Base-by-base conservation (phyloP, 1,140 invertebrate species). In the Cyclina sinensis region DNA sequence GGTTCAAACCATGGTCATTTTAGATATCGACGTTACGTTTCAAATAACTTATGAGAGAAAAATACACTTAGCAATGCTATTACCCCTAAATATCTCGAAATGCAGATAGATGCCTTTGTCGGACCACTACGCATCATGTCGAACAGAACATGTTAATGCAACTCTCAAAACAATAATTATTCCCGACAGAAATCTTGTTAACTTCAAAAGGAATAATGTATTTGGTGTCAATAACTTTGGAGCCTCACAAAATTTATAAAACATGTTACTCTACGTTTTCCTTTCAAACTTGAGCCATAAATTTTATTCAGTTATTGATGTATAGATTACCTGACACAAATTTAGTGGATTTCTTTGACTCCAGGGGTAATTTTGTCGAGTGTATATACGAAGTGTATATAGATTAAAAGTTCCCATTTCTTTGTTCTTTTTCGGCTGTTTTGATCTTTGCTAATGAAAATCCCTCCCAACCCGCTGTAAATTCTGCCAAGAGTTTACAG, bases 361-460 rank as follows among this genome's bases (percentile, higher is more conserved):
- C 70, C 21, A 1, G 27, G 39, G 39, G 70, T 46, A 39, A 43
- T 1, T 74, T 46, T 48, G 70, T 74, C 39, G 39, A 74, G 37
- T 27, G 4, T 74, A 18, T 74, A 74, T 74, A 39, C n/a, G 35
- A 48, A 27, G 0, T 18, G 24, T 27, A 27, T 27, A n/a, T n/a
- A 74, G 70, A 74, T 74, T 48, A 74, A 74, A 74, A 39, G n/a
- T 0, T 74, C 32, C n/a, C 14, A 43, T 43, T 48, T 24, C 70
- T 74, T 74, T 74, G 70, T 74, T 74, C 70, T 74, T 27, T 43
- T 74, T n/a, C 12, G 11, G 11, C 4, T 39, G 70, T 74, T 74
- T 74, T 74, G 70, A 74, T 74, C 70, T 74, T 27, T 43, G 24
- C 70, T 74, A 74, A 74, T 74, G 70, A 74, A 74, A 74, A 24